These are phyloP conservation scores for Catharus bicknelli DNA, from an alignment of 2,113 vertebrate genomes.

Conservation along the genomic window DNA sequence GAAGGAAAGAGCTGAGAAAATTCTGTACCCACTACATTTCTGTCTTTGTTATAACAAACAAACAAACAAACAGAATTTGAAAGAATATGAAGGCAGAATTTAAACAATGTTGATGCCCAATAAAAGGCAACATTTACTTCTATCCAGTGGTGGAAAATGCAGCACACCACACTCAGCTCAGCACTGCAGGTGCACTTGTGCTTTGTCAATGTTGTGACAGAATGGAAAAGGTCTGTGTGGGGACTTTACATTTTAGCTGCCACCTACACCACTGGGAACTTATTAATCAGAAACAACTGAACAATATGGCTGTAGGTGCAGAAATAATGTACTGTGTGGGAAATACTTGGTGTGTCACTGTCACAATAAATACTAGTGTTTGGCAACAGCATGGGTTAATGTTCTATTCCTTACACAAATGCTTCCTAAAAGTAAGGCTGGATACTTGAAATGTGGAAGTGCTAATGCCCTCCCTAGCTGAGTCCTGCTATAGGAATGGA, in stretches of 20 bases:
- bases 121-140: not conserved
- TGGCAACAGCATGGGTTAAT: not conserved
- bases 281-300: not conserved
- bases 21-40: not conserved
- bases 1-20: not conserved
- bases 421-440: not conserved
- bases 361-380: conserved; percentile 19
- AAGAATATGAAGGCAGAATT: not conserved
- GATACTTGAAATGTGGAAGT: not conserved
- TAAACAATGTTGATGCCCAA: not conserved
- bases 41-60: not conserved
- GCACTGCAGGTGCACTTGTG: not conserved
- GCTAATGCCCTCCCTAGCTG: not conserved
- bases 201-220: not conserved
- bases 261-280: not conserved
- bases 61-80: not conserved
- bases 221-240: not conserved
- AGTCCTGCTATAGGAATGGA: not conserved
- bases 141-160: not conserved
- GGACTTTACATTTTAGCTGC: not conserved
- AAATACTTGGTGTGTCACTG: not conserved
- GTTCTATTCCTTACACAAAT: not conserved
- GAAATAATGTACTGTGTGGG: not conserved
- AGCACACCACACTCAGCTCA: not conserved
- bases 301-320: not conserved